Evolutionary conservation across 1,140 invertebrate genomes (phyloP).

Genomic region (Brachionus sp.): DNA sequence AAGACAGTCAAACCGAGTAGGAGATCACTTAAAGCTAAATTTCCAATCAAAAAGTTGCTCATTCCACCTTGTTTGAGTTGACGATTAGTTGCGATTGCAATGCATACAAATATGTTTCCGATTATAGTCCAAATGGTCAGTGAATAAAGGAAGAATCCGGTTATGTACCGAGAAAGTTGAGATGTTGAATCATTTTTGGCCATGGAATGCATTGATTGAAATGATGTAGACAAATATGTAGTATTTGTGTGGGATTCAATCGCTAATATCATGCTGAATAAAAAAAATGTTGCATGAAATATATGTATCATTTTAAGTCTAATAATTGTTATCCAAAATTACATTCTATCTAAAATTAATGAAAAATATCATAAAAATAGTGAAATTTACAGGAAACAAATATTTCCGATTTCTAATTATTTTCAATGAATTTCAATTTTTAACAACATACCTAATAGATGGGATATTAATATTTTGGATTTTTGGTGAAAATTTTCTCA

Average conservation of each 20-base stretch:
- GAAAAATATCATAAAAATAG: neutral
- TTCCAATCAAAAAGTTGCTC: constrained; percentile 60
- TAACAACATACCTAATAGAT: no score
- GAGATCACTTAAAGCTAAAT: constrained; percentile 59
- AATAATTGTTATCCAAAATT: neutral
- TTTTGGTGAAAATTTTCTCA: no score
- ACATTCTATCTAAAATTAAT: neutral
- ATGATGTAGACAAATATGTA: neutral
- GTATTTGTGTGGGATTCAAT: neutral
- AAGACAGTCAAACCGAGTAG: constrained; percentile 57
- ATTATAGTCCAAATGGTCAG: constrained; percentile 58
- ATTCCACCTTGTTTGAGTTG: constrained; percentile 53
- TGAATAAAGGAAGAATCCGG: constrained; percentile 46
- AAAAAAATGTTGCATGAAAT: neutral
- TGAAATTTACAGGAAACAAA: no score
- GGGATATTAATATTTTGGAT: no score
- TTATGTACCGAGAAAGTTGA: neutral
- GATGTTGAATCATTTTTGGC: neutral
- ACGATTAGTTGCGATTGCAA: constrained; percentile 55
- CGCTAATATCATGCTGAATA: neutral
- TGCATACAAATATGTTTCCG: constrained; percentile 57
- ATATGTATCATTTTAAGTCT: neutral
- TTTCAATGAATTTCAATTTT: no score
- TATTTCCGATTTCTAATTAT: no score
- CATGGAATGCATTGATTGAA: neutral